Conservation (phyloP, 2,797 vertebrate species). For the Bryconaethiops microstoma region DNA sequence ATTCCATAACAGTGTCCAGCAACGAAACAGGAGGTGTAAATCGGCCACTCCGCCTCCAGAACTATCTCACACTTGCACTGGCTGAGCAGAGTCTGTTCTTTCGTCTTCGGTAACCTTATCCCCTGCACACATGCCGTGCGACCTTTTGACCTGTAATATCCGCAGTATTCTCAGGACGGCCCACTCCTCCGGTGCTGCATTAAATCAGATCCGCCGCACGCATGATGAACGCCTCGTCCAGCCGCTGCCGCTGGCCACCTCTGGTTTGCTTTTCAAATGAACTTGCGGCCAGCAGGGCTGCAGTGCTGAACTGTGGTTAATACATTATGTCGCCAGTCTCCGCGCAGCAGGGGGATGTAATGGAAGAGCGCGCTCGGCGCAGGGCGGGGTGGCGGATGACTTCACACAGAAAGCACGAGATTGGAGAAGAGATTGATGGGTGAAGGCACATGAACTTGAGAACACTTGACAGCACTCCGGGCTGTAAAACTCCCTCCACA, state of each 20-base stretch:
- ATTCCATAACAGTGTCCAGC: background rate
- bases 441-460: conserved; percentile 1
- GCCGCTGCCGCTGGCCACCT: conserved; percentile 60
- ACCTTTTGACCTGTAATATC: conserved; percentile 75
- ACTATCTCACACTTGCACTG: background rate
- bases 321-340: conserved; percentile 26
- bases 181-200: conserved; percentile 55
- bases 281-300: conserved; percentile 46
- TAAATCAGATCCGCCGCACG: conserved; percentile 72
- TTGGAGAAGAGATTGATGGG: conserved; percentile 13
- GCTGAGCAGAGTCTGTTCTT: conserved; percentile 4
- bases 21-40: background rate
- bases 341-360: conserved; percentile 13
- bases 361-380: conserved; percentile 23
- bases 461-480: background rate
- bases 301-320: conserved; percentile 48
- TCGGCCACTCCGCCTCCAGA: background rate
- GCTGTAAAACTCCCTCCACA: background rate
- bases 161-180: conserved; percentile 64
- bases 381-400: conserved; percentile 34
- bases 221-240: conserved; percentile 51
- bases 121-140: conserved; percentile 66
- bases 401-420: conserved; percentile 46
- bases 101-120: conserved; percentile 48
- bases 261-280: conserved; percentile 61